These are phyloP conservation scores for Nilaparvata lugens DNA, from an alignment of 1,140 invertebrate genomes.

Conservation along the genomic window DNA sequence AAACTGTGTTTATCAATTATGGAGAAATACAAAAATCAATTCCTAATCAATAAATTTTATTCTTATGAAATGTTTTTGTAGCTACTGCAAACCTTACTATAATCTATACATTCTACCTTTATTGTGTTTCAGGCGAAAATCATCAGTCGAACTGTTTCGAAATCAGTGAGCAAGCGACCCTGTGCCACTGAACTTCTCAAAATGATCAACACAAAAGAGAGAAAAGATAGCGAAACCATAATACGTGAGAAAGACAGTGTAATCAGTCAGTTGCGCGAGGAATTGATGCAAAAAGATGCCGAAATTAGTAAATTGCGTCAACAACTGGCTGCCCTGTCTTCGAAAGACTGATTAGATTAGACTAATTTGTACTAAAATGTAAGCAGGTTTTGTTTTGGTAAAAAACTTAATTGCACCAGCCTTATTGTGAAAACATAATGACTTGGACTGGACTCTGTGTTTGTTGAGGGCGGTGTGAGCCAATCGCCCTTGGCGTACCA, in stretches of 20 bases:
- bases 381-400: too few species aligned
- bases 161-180: not conserved
- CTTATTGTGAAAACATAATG: too few species aligned
- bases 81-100: too few species aligned
- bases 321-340: not conserved
- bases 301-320: not conserved
- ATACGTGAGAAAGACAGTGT: not conserved
- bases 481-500: too few species aligned
- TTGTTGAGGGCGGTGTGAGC: too few species aligned
- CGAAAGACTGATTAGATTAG: too few species aligned
- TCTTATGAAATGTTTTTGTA: not conserved
- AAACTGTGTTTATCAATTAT: too few species aligned
- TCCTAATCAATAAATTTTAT: not conserved
- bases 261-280: not conserved
- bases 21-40: not conserved
- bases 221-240: not conserved
- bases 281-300: not conserved
- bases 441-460: too few species aligned
- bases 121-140: not conserved
- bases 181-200: not conserved
- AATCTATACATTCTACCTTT: too few species aligned
- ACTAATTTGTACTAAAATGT: too few species aligned
- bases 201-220: not conserved
- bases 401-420: too few species aligned
- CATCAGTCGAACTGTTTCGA: not conserved